Evolutionary conservation across 2,888 invertebrate genomes (phyloP), one percentile per base, ranked within the genome.

Genomic region (Apomyelois bistriatella): DNA sequence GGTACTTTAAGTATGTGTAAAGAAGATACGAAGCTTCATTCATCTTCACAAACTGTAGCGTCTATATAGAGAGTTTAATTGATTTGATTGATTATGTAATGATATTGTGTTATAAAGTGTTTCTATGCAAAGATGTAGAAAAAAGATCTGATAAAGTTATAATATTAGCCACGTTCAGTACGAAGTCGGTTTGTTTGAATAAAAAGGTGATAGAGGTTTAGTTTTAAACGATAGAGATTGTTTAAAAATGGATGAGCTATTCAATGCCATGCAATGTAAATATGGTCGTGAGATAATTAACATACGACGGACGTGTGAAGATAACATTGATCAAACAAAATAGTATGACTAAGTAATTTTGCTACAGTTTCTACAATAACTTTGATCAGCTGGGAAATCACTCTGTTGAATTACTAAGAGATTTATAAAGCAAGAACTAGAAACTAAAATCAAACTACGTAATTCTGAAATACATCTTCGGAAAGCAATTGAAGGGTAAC

Each of bases 401-500:
- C n/a, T 22, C 22, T 22, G 5, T 22, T 22, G 22, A 2, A 22
- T 2, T 3, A 22, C 22, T 22, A 5, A 22, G 22, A 22, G 22
- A 5, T 22, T 22, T 22, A 22, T 22, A 22, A 22, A 22, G 22
- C 22, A 22, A 22, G 5, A 22, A 22, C 3, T 22, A 22, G 5
- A 3, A 22, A 22, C 22, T 3, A 22, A 22, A 22, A 22, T 22
- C 22, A 22, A 22, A 22, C 22, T 22, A 22, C 22, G 22, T 22
- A 22, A 22, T 22, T 22, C 22, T 22, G 22, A 40, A 40, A 16
- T 40, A 16, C 10, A 16, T 32, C 16, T 9, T 16, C 9, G 13
- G 46, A 32, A 46, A 32, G 13, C 40, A 22, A 40, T 50, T 30
- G 40, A 73, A 69, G 68, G 40, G 40, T 16, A 74, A 76, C 72